Base-by-base conservation (phyloP, 1,140 invertebrate genomes). In the Bombus superbus region DNA sequence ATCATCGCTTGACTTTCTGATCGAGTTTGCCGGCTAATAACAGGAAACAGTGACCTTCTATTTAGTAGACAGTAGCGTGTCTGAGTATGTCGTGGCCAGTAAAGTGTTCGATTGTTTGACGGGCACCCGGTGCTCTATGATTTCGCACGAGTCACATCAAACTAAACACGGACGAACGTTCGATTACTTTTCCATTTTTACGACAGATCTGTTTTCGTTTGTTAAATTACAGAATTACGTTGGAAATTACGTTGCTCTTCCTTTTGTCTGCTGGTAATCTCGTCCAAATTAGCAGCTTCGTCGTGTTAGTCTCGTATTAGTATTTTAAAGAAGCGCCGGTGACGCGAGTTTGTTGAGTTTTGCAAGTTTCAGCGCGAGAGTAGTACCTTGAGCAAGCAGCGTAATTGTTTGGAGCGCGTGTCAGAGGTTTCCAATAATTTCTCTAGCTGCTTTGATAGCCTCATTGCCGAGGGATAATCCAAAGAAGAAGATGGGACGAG, bases 31-130 rank as follows among this genome's bases (percentile, higher is more conserved):
- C 22, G 68, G 32, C 32, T 72, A 85, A 85, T 85, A 85, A 76
- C 83, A 85, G 83, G 83, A 85, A 85, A 85, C 76, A 72, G 76
- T 72, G 76, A 62, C 83, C 83, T 85, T 85, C 83, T 79, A 85
- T 22, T 22, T 53, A 53, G 76, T 72, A 62, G 83, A 85, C 76
- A 53, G 76, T 62, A 22, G 42, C 22, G 8, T 62, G 53, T 59
- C 66, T 72, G n/a, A n/a, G 0, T 71, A 40, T n/a, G 62, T 47
- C 47, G 82, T 72, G 75, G 53, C 3, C 83, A 85, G 83, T 85
- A 71, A 85, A 53, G 83, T 71, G 76, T 47, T 25, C 83, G 68
- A 68, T 83, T 78, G 62, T 79, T 77, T 40, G 15, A 42, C 40
- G 40, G 66, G 38, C 47, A 83, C 18, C 18, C 47, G 64, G 28